Percentiles rank a stretch among this genome's conserved stretches.
phyloP scores from a whole-genome alignment of 2,888 invertebrate species.

The Lobophora halterata region DNA sequence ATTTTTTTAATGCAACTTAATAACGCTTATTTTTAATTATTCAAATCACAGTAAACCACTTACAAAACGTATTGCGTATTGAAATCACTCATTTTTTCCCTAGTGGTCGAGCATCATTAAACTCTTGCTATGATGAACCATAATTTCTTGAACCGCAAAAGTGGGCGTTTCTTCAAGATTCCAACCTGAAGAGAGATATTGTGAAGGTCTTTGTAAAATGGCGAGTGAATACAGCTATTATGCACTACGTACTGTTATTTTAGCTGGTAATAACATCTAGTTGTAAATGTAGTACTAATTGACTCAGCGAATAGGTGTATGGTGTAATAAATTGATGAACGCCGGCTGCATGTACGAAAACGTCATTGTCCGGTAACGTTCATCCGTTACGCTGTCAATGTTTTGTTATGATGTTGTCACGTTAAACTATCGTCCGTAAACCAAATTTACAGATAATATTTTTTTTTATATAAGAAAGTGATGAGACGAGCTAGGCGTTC shows the following conservation, averaged over 20 bases:
- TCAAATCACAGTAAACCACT: constrained; percentile 3
- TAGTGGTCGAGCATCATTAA: constrained; percentile 50
- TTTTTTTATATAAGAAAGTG: too few relatives aligned
- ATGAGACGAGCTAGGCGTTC: too few relatives aligned
- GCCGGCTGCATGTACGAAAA: too few relatives aligned
- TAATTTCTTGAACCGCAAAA: constrained; percentile 25
- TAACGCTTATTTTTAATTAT: constrained; percentile 5
- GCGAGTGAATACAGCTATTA: constrained; percentile 37
- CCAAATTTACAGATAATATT: too few relatives aligned
- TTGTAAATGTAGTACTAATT: constrained; percentile 39
- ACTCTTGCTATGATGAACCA: constrained; percentile 43
- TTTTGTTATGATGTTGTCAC: too few relatives aligned
- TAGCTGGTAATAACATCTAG: constrained; percentile 40
- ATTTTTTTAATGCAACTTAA: constrained; percentile 4
- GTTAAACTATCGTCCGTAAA: too few relatives aligned
- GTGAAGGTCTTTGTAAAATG: constrained; percentile 31
- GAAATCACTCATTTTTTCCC: constrained; percentile 41
- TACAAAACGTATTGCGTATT: constrained; percentile 37
- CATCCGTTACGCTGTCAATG: too few relatives aligned
- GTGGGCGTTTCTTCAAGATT: constrained; percentile 8
- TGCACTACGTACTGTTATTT: constrained; percentile 39
- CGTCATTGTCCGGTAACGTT: too few relatives aligned
- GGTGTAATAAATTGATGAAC: too few relatives aligned
- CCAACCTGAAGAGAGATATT: constrained; percentile 14
- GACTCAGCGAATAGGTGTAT: constrained; percentile 7